Percentiles rank a stretch among this genome's conserved stretches.
phyloP scores from a whole-genome alignment of 2,888 invertebrate genomes.

The Hyposoter dolosus region DNA sequence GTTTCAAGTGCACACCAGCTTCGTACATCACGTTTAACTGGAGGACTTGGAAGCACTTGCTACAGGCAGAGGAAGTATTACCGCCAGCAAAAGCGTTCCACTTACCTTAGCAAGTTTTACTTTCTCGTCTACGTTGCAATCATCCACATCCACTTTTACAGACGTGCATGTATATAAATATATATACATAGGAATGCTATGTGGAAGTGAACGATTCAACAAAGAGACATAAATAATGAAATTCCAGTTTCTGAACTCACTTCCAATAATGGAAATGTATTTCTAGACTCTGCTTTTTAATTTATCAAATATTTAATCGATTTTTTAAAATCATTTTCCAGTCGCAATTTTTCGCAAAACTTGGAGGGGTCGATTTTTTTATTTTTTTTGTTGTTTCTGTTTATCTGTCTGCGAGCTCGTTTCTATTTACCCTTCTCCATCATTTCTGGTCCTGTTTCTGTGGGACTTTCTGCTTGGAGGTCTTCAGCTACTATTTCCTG shows the following conservation, averaged over 20 bases:
- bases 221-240: neutral
- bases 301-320: neutral
- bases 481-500: too few relatives aligned
- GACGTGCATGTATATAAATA: neutral
- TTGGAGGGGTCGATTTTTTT: neutral
- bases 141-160: neutral
- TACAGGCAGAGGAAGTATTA: conserved; percentile 21
- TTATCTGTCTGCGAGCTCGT: too few relatives aligned
- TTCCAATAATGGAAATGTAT: too few relatives aligned
- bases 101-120: conserved; percentile 24
- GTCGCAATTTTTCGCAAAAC: neutral
- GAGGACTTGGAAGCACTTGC: conserved; percentile 41
- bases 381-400: neutral
- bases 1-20: conserved; percentile 50
- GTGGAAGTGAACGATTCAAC: neutral
- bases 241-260: neutral
- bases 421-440: too few relatives aligned
- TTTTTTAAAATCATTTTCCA: neutral
- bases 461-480: too few relatives aligned
- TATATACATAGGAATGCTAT: neutral
- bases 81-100: conserved; percentile 40
- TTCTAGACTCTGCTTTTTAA: neutral
- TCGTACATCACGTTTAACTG: conserved; percentile 50
- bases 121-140: conserved; percentile 32
- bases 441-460: too few relatives aligned